Percentiles rank a stretch among this genome's conserved stretches.
These are phyloP conservation scores for Cyclophora punctaria DNA, from an alignment of 2,888 invertebrate species.

Conservation along the genomic window DNA sequence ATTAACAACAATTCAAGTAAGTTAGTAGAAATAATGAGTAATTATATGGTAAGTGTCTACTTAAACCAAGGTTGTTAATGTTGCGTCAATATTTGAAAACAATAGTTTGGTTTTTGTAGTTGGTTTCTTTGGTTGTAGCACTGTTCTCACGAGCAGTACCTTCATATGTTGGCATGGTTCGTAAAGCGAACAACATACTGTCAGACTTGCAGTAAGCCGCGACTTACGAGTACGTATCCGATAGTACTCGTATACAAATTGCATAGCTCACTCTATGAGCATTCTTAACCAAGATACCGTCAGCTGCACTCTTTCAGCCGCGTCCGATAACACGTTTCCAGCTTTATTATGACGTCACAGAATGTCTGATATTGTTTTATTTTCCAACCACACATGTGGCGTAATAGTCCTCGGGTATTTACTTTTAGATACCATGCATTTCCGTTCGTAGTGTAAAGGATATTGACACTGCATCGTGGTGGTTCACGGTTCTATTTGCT, in stretches of 20 bases:
- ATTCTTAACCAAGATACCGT: too few relatives aligned
- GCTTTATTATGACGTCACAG: constrained; percentile 31
- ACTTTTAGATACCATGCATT: constrained; percentile 18
- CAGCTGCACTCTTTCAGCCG: too few relatives aligned
- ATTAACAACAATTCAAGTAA: too few relatives aligned
- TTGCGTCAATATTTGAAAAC: constrained; percentile 7
- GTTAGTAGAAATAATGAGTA: too few relatives aligned
- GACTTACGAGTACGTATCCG: too few relatives aligned
- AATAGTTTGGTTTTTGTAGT: constrained; percentile 11
- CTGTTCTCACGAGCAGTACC: constrained; percentile 46
- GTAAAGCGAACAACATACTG: constrained; percentile 7
- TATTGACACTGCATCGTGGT: too few relatives aligned
- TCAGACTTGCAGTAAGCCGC: too few relatives aligned
- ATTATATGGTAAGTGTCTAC: too few relatives aligned
- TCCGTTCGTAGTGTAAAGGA: constrained; percentile 5
- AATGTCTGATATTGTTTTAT: constrained; percentile 38
- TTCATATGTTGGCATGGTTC: constrained; percentile 43
- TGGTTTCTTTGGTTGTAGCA: constrained; percentile 16
- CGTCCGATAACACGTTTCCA: too few relatives aligned
- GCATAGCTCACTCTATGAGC: too few relatives aligned
- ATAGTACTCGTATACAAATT: too few relatives aligned
- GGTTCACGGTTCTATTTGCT: too few relatives aligned
- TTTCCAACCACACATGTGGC: constrained; percentile 38
- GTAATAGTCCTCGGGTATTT: constrained; percentile 15
- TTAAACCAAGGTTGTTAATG: not conserved